Conservation (phyloP, 2,888 invertebrate genomes). For the Sinotaia quadrata region DNA sequence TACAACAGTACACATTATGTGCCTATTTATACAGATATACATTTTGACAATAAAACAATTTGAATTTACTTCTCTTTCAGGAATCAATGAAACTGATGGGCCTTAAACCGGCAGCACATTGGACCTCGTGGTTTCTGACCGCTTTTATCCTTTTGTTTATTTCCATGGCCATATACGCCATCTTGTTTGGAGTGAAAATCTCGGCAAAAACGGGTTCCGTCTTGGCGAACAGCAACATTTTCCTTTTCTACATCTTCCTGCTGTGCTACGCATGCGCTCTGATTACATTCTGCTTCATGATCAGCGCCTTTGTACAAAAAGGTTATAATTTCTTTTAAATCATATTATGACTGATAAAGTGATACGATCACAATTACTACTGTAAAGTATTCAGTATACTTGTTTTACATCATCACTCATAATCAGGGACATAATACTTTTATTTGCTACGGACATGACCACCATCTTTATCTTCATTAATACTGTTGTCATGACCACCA, state of each 20-base stretch:
- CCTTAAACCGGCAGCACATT: conserved; percentile 84
- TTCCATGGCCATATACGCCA: conserved; percentile 74
- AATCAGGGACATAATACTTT: too few relatives aligned
- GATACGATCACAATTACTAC: too few relatives aligned
- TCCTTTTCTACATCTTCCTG: conserved; percentile 81
- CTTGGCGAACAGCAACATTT: conserved; percentile 74
- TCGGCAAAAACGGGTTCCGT: conserved; percentile 45
- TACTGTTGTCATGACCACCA: too few relatives aligned
- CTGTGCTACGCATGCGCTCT: conserved; percentile 81
- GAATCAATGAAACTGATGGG: conserved; percentile 95
- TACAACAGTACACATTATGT: too few relatives aligned
- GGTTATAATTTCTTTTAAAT: conserved; percentile 73
- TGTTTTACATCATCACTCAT: too few relatives aligned
- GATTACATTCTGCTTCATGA: conserved; percentile 85
- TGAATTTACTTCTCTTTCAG: conserved; percentile 71
- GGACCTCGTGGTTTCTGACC: conserved; percentile 88
- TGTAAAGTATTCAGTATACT: too few relatives aligned
- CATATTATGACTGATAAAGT: too few relatives aligned
- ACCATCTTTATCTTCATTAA: too few relatives aligned
- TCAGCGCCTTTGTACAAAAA: conserved; percentile 86
- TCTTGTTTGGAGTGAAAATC: conserved; percentile 63
- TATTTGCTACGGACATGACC: too few relatives aligned
- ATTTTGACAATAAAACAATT: too few relatives aligned
- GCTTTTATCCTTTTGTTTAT: conserved; percentile 80
- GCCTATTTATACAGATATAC: too few relatives aligned